Evolutionary conservation across 2,888 invertebrate species (phyloP).

Genomic region (Aromia moschata): DNA sequence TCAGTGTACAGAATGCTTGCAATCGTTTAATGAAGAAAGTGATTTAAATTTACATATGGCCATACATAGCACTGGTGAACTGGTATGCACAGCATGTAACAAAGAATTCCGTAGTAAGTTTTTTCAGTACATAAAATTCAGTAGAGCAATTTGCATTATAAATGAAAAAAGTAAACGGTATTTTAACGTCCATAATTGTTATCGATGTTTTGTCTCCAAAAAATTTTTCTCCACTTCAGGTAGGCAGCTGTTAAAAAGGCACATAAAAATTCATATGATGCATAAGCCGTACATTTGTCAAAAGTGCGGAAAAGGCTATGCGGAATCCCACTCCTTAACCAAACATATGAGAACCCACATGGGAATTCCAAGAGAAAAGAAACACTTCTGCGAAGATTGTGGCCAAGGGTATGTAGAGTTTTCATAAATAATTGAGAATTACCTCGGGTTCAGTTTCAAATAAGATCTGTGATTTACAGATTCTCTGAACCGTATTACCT

Average conservation of each 20-base stretch:
- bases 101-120: constrained; percentile 65
- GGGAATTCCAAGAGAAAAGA: constrained; percentile 64
- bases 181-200: too few species aligned
- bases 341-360: constrained; percentile 67
- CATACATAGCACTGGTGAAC: constrained; percentile 60
- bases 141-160: too few species aligned
- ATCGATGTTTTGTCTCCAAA: too few species aligned
- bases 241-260: constrained; percentile 63
- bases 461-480: constrained; percentile 45
- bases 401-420: constrained; percentile 57
- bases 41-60: constrained; percentile 66
- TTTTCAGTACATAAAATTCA: too few species aligned
- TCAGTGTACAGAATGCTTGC: constrained; percentile 63
- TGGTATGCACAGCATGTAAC: constrained; percentile 64
- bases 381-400: constrained; percentile 64
- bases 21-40: constrained; percentile 62
- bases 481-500: constrained; percentile 55
- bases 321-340: constrained; percentile 66
- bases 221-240: too few species aligned
- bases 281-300: constrained; percentile 65
- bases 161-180: too few species aligned
- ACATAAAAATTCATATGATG: constrained; percentile 66
- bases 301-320: constrained; percentile 65
- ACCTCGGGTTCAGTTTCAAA: too few species aligned
- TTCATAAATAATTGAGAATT: too few species aligned